Percentiles rank a stretch among this genome's conserved stretches.
Evolutionary conservation across 2,113 vertebrate species (phyloP).

Genomic region (Clarias macrocephalus): DNA sequence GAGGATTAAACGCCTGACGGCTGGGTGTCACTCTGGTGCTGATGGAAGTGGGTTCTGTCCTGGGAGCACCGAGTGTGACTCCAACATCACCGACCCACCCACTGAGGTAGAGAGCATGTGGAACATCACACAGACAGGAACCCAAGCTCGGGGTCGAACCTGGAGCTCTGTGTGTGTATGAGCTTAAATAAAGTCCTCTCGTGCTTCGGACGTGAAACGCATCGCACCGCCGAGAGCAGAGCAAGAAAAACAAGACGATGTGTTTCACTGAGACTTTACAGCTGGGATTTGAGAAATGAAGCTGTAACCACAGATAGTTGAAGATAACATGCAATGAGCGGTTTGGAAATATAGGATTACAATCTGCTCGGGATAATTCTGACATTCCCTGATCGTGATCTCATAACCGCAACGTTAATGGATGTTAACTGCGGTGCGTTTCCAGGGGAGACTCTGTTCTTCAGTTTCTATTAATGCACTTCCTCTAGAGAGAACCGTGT

Average conservation of each 20-base stretch:
- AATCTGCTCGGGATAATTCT: slow-evolving; percentile 41
- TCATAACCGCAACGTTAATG: slow-evolving; percentile 67
- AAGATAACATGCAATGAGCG: slow-evolving; percentile 35
- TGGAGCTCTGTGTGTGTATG: neutral
- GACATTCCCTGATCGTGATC: slow-evolving; percentile 56
- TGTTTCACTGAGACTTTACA: neutral
- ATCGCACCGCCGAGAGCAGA: neutral
- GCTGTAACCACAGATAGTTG: neutral
- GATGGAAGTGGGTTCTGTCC: neutral
- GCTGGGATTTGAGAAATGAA: neutral
- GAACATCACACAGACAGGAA: neutral
- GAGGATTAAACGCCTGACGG: neutral
- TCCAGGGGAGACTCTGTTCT: slow-evolving; percentile 67
- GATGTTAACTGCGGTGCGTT: slow-evolving; percentile 67
- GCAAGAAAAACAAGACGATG: neutral
- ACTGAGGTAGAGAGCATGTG: neutral
- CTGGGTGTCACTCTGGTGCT: neutral
- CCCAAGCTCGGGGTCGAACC: neutral
- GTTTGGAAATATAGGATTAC: slow-evolving; percentile 57
- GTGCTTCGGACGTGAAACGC: neutral
- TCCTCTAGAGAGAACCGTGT: slow-evolving; percentile 65
- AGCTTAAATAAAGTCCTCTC: neutral
- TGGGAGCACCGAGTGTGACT: neutral
- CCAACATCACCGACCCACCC: neutral
- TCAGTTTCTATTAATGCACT: slow-evolving; percentile 72